Conservation (phyloP, 2,888 invertebrate species). For the Diaprepes abbreviatus region DNA sequence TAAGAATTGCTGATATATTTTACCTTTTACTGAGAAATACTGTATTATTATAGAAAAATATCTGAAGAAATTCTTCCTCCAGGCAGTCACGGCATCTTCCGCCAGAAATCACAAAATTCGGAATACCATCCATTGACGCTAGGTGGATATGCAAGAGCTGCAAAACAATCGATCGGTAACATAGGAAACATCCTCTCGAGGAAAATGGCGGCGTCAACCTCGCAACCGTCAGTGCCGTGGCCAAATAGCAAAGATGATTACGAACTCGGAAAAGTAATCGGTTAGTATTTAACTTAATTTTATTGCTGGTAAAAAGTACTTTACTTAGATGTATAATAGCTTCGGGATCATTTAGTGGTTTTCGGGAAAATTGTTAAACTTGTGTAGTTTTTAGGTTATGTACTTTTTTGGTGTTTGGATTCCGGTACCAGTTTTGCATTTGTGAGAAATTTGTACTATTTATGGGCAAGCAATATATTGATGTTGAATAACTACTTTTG, state of each 20-base stretch:
- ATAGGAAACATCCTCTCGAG: conserved; percentile 72
- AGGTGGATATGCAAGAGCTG: conserved; percentile 66
- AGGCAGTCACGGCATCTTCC: conserved; percentile 74
- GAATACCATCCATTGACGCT: conserved; percentile 65
- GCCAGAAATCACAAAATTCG: conserved; percentile 71
- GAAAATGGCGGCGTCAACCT: conserved; percentile 74
- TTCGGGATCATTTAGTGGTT: conserved; percentile 34
- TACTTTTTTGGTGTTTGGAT: conserved; percentile 62
- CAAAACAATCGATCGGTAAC: conserved; percentile 64
- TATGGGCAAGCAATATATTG: conserved; percentile 2
- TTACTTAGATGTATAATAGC: conserved; percentile 46
- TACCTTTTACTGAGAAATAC: neutral
- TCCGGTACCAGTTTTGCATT: conserved; percentile 59
- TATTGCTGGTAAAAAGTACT: conserved; percentile 45
- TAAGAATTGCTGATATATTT: neutral
- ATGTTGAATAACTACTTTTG: conserved; percentile 6
- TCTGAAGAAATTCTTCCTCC: conserved; percentile 74
- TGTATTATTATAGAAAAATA: conserved; percentile 69
- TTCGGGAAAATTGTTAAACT: conserved; percentile 31
- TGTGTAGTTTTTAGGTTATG: conserved; percentile 60
- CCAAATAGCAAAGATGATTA: conserved; percentile 93
- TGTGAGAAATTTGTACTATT: conserved; percentile 21
- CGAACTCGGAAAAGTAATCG: conserved; percentile 93
- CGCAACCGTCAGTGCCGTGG: conserved; percentile 76
- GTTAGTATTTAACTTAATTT: conserved; percentile 71